A percentile compares a stretch with the other conserved stretches of the same genome.
Evolutionary conservation across 2,113 vertebrate species (phyloP).

Genomic region (Gasterosteus aculeatus): DNA sequence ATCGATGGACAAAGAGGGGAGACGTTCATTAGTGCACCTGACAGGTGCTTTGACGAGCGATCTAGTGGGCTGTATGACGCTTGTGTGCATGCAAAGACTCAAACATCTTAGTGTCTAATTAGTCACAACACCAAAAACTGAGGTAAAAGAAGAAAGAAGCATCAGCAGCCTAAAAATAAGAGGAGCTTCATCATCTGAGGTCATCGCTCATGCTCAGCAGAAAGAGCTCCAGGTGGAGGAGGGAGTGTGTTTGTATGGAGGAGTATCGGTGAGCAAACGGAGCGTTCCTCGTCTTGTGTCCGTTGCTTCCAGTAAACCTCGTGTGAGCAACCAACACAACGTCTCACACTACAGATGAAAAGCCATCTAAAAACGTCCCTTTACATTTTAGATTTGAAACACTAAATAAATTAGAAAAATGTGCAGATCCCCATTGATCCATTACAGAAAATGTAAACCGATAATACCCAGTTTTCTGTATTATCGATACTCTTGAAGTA

Average conservation of each 20-base stretch:
- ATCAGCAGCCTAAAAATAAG: conserved; percentile 36
- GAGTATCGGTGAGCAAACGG: neutral
- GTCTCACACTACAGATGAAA: neutral
- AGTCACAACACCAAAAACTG: conserved; percentile 29
- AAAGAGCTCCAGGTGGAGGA: conserved; percentile 26
- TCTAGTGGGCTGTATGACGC: conserved; percentile 27
- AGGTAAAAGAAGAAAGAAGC: conserved; percentile 14
- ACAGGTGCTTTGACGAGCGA: conserved; percentile 28
- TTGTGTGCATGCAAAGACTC: conserved; percentile 24
- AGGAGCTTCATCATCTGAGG: conserved; percentile 55
- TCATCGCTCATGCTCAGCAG: conserved; percentile 55
- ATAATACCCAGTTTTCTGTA: neutral
- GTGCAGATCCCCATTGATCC: neutral
- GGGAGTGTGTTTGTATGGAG: neutral
- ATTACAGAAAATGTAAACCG: neutral
- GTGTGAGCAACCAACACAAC: neutral
- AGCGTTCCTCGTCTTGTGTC: neutral
- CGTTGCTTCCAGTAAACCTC: neutral
- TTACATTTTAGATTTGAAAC: neutral
- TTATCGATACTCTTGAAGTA: neutral
- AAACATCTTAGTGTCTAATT: conserved; percentile 25
- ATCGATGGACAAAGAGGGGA: conserved; percentile 60
- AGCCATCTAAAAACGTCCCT: neutral
- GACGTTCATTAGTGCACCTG: conserved; percentile 13
- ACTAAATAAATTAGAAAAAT: neutral